Percentiles rank a stretch among this genome's conserved stretches.
Conservation (phyloP, 2,888 invertebrate species). For the Amorpha juglandis region DNA sequence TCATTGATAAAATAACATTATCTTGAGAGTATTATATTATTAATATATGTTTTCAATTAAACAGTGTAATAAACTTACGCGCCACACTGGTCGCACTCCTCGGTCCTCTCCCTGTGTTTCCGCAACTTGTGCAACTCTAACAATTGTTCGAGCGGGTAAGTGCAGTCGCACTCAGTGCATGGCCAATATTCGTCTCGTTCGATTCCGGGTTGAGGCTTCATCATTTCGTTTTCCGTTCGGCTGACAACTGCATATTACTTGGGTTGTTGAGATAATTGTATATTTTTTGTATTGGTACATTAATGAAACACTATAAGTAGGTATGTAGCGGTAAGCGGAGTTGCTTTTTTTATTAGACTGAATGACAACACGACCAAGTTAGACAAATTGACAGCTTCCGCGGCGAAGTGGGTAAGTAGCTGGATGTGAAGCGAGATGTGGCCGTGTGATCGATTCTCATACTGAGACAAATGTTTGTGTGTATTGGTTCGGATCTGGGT, state of each 20-base stretch:
- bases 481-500: no score
- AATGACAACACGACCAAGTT: no score
- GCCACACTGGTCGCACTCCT: conserved; percentile 79
- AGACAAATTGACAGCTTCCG: no score
- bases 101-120: conserved; percentile 86
- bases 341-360: no score
- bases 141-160: conserved; percentile 88
- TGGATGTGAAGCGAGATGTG: no score
- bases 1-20: no score
- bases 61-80: conserved; percentile 50
- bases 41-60: background rate
- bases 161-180: conserved; percentile 88
- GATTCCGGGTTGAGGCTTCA: conserved; percentile 18
- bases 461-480: no score
- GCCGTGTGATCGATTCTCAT: no score
- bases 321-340: no score
- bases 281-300: background rate
- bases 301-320: background rate
- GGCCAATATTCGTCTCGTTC: conserved; percentile 67
- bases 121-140: conserved; percentile 87
- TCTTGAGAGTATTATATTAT: no score
- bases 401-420: no score
- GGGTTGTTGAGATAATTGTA: background rate
- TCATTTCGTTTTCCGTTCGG: conserved; percentile 29
- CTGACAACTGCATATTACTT: conserved; percentile 44